These are phyloP conservation scores for Leptonema lineaticorne DNA, from an alignment of 1,140 invertebrate species.

Conservation along the genomic window DNA sequence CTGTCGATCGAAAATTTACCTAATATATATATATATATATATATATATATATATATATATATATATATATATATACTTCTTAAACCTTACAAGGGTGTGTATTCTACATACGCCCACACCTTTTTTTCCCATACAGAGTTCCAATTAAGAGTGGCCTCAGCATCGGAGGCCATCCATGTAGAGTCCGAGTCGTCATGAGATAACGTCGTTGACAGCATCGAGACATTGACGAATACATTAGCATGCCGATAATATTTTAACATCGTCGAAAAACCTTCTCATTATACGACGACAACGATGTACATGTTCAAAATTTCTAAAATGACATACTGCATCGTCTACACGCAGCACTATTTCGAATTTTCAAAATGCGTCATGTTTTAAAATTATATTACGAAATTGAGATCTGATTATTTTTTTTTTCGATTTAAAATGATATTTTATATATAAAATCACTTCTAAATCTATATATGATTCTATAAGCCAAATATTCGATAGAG, in stretches of 20 bases:
- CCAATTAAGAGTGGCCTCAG: constrained; percentile 26
- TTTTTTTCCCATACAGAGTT: constrained; percentile 27
- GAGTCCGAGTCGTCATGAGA: constrained; percentile 15
- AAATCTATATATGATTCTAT: too few relatives aligned
- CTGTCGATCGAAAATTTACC: neutral
- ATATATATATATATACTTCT: neutral
- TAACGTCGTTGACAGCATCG: constrained; percentile 22
- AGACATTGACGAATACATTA: constrained; percentile 33
- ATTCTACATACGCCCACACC: constrained; percentile 28
- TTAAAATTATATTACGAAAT: too few relatives aligned
- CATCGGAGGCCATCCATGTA: constrained; percentile 7
- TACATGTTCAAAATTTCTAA: neutral
- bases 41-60: too few relatives aligned
- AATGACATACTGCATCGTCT: neutral
- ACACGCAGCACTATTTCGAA: neutral
- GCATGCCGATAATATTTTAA: constrained; percentile 25
- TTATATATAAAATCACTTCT: too few relatives aligned
- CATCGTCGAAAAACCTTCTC: neutral
- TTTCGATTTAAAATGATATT: too few relatives aligned
- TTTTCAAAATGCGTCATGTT: too few relatives aligned
- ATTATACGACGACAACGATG: neutral
- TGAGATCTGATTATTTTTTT: too few relatives aligned
- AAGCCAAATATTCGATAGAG: too few relatives aligned
- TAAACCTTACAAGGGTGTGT: constrained; percentile 11
- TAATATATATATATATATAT: too few relatives aligned